Conservation (phyloP, 2,888 invertebrate genomes). For the Craniophora ligustri region DNA sequence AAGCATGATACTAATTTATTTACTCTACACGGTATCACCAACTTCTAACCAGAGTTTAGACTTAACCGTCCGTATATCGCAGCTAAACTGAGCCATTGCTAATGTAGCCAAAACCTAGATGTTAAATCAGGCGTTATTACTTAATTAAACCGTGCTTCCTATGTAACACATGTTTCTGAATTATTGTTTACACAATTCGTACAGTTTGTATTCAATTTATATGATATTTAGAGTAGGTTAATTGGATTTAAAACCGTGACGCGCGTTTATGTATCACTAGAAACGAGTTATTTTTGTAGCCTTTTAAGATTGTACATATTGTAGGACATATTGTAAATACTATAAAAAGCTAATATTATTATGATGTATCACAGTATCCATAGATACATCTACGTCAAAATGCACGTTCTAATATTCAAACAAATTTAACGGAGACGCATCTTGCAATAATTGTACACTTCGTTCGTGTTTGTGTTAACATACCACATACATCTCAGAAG, state of each 20-base stretch:
- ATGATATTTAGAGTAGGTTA: slow-evolving; percentile 51
- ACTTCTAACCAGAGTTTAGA: slow-evolving; percentile 24
- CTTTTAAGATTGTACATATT: no score
- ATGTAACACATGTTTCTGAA: slow-evolving; percentile 52
- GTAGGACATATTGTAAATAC: no score
- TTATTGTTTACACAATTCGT: slow-evolving; percentile 61
- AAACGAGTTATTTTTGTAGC: no score
- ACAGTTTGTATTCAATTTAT: slow-evolving; percentile 55
- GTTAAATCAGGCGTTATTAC: slow-evolving; percentile 75
- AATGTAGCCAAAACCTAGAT: slow-evolving; percentile 65
- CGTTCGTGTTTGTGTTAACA: neutral
- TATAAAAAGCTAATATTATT: no score
- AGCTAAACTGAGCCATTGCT: slow-evolving; percentile 55
- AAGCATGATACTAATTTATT: slow-evolving; percentile 24
- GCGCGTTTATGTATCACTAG: slow-evolving; percentile 28
- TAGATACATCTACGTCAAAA: no score
- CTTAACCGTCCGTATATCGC: slow-evolving; percentile 5
- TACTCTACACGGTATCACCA: slow-evolving; percentile 28
- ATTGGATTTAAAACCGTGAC: slow-evolving; percentile 58
- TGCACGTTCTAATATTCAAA: no score
- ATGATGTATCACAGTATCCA: no score
- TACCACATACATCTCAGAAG: neutral
- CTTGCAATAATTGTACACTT: no score
- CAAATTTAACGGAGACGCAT: no score
- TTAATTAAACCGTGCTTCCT: slow-evolving; percentile 73